A percentile compares a stretch with the other conserved stretches of the same genome.
Evolutionary conservation across 2,797 vertebrate genomes (phyloP).

Genomic region (Brachymystax lenok): DNA sequence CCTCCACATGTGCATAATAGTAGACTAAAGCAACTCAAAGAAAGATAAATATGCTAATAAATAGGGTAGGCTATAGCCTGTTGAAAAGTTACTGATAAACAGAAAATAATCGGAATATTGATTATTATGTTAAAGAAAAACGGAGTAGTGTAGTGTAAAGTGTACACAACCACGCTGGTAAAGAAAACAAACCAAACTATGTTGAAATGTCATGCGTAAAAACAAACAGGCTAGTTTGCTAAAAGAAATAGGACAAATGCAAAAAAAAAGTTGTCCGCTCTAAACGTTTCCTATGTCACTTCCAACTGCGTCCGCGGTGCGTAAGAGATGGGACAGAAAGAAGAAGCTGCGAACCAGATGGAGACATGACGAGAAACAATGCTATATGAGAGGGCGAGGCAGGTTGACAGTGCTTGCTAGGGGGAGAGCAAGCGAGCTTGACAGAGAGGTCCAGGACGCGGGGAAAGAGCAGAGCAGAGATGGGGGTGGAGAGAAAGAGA

Average conservation of each 20-base stretch:
- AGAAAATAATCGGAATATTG: background rate
- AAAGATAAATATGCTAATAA: conserved; percentile 2
- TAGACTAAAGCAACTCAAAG: conserved; percentile 7
- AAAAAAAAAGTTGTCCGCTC: conserved; percentile 23
- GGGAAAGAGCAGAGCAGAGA: conserved; percentile 17
- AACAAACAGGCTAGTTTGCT: background rate
- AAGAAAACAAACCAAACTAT: background rate
- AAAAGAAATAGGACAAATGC: conserved; percentile 2
- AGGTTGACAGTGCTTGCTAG: conserved; percentile 23
- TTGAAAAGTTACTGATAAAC: background rate
- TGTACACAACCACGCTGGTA: background rate
- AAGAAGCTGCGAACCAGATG: conserved; percentile 30
- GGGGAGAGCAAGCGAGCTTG: conserved; percentile 38
- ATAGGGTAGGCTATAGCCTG: background rate
- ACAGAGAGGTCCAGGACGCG: conserved; percentile 48
- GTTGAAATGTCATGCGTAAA: conserved; percentile 4
- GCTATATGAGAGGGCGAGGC: conserved; percentile 38
- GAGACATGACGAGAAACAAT: conserved; percentile 30
- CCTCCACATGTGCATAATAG: conserved; percentile 35
- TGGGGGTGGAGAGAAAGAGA: conserved; percentile 27
- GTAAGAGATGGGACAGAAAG: conserved; percentile 27
- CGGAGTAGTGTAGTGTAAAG: background rate
- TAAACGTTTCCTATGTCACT: conserved; percentile 36
- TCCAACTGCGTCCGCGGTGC: conserved; percentile 35
- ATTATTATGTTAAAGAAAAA: background rate